These are phyloP conservation scores for Cebus imitator DNA, from an alignment of 2,113 vertebrate genomes.

Conservation along the genomic window DNA sequence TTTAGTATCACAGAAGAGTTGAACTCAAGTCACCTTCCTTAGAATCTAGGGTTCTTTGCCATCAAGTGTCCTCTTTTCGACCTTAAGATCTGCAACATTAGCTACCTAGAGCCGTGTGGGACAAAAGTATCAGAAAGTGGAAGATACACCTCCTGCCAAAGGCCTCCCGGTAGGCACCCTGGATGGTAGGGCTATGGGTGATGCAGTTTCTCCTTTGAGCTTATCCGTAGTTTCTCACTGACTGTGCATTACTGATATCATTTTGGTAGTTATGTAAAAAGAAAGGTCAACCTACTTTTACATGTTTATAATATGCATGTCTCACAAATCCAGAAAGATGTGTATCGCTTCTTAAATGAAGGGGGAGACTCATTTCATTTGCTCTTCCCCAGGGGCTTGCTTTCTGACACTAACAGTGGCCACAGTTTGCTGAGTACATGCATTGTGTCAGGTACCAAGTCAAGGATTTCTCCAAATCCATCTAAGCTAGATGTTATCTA, in stretches of 20 bases:
- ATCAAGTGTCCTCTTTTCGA: background rate
- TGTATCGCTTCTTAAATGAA: background rate
- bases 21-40: background rate
- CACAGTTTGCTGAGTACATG: rapidly evolving
- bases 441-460: rapidly evolving
- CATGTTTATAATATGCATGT: background rate
- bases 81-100: no score
- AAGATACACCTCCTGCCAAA: rapidly evolving
- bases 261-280: background rate
- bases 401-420: background rate
- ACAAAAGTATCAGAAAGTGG: rapidly evolving
- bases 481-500: background rate
- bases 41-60: background rate
- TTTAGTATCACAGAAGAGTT: background rate
- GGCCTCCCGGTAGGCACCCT: background rate
- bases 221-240: background rate
- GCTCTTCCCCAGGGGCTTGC: background rate
- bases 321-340: background rate
- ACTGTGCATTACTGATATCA: background rate
- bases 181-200: rapidly evolving
- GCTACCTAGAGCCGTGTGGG: no score
- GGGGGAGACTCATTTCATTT: background rate
- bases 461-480: no score
- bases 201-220: background rate
- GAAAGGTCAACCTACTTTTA: background rate